These are phyloP conservation scores for Micromys minutus DNA, from an alignment of 2,113 vertebrate genomes.

Conservation along the genomic window DNA sequence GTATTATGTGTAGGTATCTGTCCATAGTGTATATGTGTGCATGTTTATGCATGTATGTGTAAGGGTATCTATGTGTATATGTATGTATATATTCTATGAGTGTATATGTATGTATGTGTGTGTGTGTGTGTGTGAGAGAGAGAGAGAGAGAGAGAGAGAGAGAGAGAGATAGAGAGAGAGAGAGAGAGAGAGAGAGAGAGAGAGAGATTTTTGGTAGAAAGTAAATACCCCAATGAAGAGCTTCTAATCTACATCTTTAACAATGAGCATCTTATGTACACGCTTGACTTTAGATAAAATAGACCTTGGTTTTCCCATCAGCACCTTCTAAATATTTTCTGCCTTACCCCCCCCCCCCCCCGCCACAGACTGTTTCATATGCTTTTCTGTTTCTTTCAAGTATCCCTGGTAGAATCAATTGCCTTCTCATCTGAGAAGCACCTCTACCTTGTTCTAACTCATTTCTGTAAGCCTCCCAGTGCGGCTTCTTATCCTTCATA, in stretches of 20 bases:
- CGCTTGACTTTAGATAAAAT: constrained; percentile 33
- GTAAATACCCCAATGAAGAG: background rate
- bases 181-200: too few species aligned
- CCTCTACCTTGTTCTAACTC: background rate
- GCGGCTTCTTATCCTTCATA: background rate
- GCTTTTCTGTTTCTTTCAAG: constrained; percentile 31
- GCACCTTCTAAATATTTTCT: constrained; percentile 40
- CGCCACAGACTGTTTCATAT: constrained; percentile 21
- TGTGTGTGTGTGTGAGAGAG: background rate
- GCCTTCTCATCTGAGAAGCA: background rate
- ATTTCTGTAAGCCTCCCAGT: background rate
- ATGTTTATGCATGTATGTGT: background rate
- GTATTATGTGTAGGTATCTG: background rate
- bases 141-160: too few species aligned
- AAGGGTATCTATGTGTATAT: background rate
- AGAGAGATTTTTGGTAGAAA: constrained; percentile 25
- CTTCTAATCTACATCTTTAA: constrained; percentile 37
- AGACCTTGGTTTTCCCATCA: constrained; percentile 15
- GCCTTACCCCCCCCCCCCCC: background rate
- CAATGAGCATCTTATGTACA: background rate
- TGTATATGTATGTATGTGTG: background rate
- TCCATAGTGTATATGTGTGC: background rate
- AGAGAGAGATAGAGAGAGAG: too few species aligned
- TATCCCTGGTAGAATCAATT: constrained; percentile 26
- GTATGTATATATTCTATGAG: background rate